Conservation (phyloP, 1,140 invertebrate genomes). For the Apolygus lucorum region DNA sequence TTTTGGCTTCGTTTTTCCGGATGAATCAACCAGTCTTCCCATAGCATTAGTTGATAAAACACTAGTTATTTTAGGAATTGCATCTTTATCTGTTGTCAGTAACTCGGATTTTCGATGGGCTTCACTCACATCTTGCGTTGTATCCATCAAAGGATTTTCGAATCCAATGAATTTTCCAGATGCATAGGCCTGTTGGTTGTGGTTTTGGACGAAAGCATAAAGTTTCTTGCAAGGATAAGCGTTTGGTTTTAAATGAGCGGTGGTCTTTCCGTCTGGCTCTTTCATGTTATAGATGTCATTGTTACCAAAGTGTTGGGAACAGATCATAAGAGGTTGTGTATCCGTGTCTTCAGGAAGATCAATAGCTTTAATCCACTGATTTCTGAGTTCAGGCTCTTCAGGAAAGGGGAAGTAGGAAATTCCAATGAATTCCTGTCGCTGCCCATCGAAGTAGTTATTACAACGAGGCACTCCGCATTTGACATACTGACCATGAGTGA, state of each 20-base stretch:
- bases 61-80: background rate
- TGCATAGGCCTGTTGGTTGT: background rate
- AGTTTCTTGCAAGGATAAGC: background rate
- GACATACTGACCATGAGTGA: background rate
- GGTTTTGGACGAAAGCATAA: background rate
- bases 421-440: background rate
- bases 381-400: conserved; percentile 1
- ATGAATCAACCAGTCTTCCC: background rate
- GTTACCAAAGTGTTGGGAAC: background rate
- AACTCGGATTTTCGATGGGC: no score
- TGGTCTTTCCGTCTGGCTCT: background rate
- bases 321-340: background rate
- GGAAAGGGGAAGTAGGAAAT: background rate
- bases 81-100: background rate
- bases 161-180: background rate
- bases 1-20: background rate
- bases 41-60: background rate
- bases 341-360: background rate
- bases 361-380: background rate
- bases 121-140: background rate
- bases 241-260: background rate
- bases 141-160: background rate
- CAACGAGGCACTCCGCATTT: background rate
- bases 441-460: background rate
- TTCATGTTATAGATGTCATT: background rate